Percentiles rank a stretch among this genome's conserved stretches.
Evolutionary conservation across 2,113 vertebrate genomes (phyloP).

Genomic region (Nettapus auritus): DNA sequence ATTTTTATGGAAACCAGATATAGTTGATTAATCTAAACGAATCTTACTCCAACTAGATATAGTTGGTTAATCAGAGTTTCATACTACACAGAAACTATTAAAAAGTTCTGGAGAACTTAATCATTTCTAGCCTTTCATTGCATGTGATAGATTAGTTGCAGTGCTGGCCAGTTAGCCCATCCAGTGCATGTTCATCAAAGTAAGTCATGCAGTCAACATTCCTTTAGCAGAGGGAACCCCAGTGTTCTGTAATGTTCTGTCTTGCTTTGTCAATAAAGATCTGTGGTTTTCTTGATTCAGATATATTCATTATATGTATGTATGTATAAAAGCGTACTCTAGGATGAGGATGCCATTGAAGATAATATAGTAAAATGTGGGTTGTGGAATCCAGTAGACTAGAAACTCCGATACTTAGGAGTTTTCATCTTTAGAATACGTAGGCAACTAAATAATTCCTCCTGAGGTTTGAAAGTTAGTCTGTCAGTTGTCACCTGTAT

Average conservation of each 20-base stretch:
- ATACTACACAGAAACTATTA: not conserved
- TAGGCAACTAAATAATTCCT: not conserved
- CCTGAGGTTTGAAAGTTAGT: not conserved
- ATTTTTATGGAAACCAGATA: not conserved
- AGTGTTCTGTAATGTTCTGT: not conserved
- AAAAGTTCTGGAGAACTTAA: not conserved
- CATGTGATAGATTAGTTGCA: not conserved
- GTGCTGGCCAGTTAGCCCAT: not conserved
- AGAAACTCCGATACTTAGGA: not conserved
- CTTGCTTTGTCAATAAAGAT: not conserved
- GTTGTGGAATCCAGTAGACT: not conserved
- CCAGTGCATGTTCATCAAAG: not conserved
- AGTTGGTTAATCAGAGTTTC: not conserved
- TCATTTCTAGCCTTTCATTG: not conserved
- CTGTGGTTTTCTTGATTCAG: not conserved
- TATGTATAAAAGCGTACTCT: not conserved
- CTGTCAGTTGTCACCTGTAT: not conserved
- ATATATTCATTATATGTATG: rapidly evolving
- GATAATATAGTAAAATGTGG: not conserved
- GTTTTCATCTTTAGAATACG: not conserved
- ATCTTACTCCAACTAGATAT: not conserved
- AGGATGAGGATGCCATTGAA: not conserved
- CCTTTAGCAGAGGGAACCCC: not conserved
- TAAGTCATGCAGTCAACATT: not conserved
- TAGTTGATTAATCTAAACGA: not conserved